Conservation (phyloP, 2,797 vertebrate species). For the Percopsis omiscomaycus region DNA sequence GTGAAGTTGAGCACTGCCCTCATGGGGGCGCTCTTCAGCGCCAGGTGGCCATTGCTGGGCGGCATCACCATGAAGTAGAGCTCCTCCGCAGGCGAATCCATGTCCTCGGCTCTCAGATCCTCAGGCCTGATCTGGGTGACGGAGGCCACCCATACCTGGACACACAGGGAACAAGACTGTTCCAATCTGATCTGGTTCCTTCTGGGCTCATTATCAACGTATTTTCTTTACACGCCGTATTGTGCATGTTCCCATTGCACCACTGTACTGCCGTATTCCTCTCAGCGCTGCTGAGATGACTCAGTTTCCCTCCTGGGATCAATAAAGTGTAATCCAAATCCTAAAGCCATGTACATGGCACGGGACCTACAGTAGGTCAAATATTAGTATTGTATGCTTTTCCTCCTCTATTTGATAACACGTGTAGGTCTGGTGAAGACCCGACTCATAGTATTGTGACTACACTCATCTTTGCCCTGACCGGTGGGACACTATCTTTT, state of each 20-base stretch:
- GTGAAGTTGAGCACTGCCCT: constrained; percentile 86
- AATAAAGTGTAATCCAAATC: too few species aligned
- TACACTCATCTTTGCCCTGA: not conserved
- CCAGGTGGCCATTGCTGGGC: constrained; percentile 87
- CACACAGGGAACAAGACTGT: not conserved
- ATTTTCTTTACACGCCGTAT: not conserved
- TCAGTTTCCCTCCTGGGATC: too few species aligned
- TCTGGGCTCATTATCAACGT: too few species aligned
- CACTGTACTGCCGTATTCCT: too few species aligned
- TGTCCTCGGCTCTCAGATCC: constrained; percentile 82
- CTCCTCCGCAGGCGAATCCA: constrained; percentile 77
- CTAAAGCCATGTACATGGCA: too few species aligned
- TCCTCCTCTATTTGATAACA: too few species aligned
- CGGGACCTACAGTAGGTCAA: too few species aligned
- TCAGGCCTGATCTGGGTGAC: constrained; percentile 82
- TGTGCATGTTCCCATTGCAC: not conserved
- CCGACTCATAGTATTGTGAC: not conserved
- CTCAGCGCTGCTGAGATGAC: too few species aligned
- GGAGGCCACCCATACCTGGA: constrained; percentile 87
- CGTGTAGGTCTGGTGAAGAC: too few species aligned
- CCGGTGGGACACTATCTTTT: too few species aligned
- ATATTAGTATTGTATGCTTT: too few species aligned
- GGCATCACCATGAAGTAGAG: constrained; percentile 83
- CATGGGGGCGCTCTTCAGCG: constrained; percentile 82
- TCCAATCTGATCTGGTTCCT: too few species aligned